Conservation (phyloP, 2,888 invertebrate species). For the Rhimphoctona megacephalus region DNA sequence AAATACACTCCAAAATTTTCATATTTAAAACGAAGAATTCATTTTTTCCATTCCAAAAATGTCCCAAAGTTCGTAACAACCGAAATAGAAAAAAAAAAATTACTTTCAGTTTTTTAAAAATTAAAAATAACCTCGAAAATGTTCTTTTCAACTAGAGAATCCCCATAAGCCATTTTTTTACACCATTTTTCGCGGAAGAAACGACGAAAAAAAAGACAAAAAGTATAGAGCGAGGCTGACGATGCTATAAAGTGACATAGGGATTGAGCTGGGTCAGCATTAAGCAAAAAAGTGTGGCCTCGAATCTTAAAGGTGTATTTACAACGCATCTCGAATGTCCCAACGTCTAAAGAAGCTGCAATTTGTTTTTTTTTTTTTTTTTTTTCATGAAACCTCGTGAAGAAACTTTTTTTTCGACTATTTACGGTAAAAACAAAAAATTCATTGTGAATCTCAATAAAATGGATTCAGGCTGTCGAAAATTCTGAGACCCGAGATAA, state of each 20-base stretch:
- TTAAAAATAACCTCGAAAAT: not conserved
- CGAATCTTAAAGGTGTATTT: not conserved
- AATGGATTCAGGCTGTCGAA: not conserved
- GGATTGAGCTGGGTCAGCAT: conserved; percentile 55
- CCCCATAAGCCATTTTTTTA: not conserved
- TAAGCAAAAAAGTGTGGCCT: conserved; percentile 42
- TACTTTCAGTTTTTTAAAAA: not conserved
- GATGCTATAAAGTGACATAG: conserved; percentile 42
- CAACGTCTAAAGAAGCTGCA: not conserved
- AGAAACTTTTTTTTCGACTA: not conserved
- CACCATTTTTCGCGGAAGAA: not conserved
- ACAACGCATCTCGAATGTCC: not conserved
- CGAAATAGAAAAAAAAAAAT: too few relatives aligned
- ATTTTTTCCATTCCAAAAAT: too few relatives aligned
- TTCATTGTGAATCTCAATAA: not conserved
- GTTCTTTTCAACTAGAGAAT: not conserved
- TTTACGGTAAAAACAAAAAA: not conserved
- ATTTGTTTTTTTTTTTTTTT: too few relatives aligned
- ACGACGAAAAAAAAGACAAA: conserved; percentile 24
- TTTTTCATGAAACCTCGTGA: not conserved
- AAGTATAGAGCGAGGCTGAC: conserved; percentile 24
- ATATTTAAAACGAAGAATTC: not conserved
- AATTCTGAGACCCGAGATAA: not conserved
- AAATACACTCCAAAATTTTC: too few relatives aligned
- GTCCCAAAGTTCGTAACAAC: too few relatives aligned